Conservation (phyloP, 2,888 invertebrate species). For the Clanis bilineata region DNA sequence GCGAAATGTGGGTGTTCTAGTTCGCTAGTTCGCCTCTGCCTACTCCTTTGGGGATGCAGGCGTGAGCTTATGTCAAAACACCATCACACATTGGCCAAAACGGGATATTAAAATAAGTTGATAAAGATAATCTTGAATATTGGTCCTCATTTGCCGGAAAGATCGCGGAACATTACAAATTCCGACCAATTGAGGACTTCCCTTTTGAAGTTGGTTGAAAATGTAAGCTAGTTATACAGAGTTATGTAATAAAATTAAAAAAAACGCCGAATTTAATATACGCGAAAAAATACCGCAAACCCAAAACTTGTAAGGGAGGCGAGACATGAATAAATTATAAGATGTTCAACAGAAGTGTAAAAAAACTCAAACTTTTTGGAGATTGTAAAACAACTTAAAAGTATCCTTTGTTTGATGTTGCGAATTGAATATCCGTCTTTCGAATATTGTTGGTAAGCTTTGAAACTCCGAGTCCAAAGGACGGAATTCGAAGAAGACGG, state of each 20-base stretch:
- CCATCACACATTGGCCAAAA: too few species aligned
- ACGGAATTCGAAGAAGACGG: neutral
- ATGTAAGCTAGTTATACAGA: neutral
- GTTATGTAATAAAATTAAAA: neutral
- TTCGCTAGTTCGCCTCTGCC: too few species aligned
- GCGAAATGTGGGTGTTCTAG: too few species aligned
- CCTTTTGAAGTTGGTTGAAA: too few species aligned
- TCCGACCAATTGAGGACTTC: too few species aligned
- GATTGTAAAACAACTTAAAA: slow-evolving; percentile 10
- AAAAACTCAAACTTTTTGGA: slow-evolving; percentile 18
- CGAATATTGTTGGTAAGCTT: neutral
- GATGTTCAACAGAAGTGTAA: slow-evolving; percentile 39
- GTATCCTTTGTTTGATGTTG: slow-evolving; percentile 10
- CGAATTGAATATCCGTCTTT: neutral
- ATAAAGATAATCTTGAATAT: too few species aligned
- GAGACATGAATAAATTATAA: slow-evolving; percentile 54
- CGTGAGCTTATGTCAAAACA: too few species aligned
- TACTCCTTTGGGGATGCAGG: too few species aligned
- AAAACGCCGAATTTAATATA: neutral
- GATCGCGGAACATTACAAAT: too few species aligned
- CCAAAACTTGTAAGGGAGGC: slow-evolving; percentile 14
- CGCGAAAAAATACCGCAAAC: slow-evolving; percentile 7
- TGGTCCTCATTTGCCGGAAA: too few species aligned
- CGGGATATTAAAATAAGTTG: too few species aligned
- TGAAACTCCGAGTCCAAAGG: neutral